phyloP scores from a whole-genome alignment of 2,113 vertebrate genomes.

The Eulemur macaco region DNA sequence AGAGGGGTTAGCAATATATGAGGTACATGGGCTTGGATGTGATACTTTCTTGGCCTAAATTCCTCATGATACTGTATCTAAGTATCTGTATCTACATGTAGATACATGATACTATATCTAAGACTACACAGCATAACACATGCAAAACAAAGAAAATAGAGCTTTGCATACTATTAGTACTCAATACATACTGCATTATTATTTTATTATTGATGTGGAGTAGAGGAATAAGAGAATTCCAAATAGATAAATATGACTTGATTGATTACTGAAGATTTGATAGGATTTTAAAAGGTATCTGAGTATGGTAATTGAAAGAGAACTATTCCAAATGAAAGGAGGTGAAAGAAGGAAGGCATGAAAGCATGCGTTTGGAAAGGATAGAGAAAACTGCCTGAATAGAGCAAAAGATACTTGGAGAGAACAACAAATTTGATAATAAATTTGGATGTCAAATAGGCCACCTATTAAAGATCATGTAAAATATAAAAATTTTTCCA shows the following conservation, averaged over 20 bases:
- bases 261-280: neutral
- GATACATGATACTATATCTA: neutral
- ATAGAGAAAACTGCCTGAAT: neutral
- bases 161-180: neutral
- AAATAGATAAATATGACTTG: neutral
- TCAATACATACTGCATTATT: neutral
- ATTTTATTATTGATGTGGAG: neutral
- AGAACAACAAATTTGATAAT: neutral
- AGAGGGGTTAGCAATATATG: neutral
- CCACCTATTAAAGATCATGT: neutral
- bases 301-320: neutral
- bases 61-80: neutral
- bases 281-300: neutral
- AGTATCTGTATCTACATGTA: too few species aligned
- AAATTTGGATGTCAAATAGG: neutral
- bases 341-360: neutral
- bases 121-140: neutral
- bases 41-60: neutral
- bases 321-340: neutral
- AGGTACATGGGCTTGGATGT: neutral
- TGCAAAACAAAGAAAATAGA: neutral
- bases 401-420: neutral
- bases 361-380: neutral
- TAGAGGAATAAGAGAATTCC: neutral
- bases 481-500: neutral